Evolutionary conservation across 2,113 vertebrate genomes (phyloP), one percentile per base, ranked within the genome.

Genomic region (Amphiprion percula): DNA sequence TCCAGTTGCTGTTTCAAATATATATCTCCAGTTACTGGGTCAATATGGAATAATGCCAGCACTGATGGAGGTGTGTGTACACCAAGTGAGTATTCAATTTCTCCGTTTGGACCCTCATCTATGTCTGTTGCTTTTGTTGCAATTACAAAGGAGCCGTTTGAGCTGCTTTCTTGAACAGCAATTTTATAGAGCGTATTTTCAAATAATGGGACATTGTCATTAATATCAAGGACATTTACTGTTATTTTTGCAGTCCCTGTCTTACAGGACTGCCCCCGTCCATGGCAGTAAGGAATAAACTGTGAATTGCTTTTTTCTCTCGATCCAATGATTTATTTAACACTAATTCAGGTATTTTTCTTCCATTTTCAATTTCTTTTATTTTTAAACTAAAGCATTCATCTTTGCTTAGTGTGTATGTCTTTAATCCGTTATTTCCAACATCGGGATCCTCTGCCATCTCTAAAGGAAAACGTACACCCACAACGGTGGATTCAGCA

Each of bases 131-230:
- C 91, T 21, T 80, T 77, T 26, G 70, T 70, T 41, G 50, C 33
- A 10, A 86, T 46, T 8, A 92, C 8, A 49, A 74, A 77, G 0
- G 87, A 74, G 0, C 84, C 84, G 11, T 79, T 80, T 7, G 54
- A 6, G 21, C 39, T 79, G n/a, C 87, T 80, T 71, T 93, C 92
- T 16, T 54, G n/a, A 21, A 93, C 2, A n/a, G 67, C 0, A 0
- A 85, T 16, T 41, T 91, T 88, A 46, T 93, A 92, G 0, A 83
- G 1, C 0, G 1, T 2, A 4, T 84, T 85, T 37, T 90, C 74
- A 49, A 97, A 98, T 1, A 93, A 73, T 0, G 97, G 97, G 17
- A 93, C 80, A 24, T 99, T 97, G 81, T 99, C 97, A 28, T 97
- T 98, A 49, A 53, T 8, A 76, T 99, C 97, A 54, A 93, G 85